Conservation (phyloP, 2,797 vertebrate species). For the Meriones psammophilus region DNA sequence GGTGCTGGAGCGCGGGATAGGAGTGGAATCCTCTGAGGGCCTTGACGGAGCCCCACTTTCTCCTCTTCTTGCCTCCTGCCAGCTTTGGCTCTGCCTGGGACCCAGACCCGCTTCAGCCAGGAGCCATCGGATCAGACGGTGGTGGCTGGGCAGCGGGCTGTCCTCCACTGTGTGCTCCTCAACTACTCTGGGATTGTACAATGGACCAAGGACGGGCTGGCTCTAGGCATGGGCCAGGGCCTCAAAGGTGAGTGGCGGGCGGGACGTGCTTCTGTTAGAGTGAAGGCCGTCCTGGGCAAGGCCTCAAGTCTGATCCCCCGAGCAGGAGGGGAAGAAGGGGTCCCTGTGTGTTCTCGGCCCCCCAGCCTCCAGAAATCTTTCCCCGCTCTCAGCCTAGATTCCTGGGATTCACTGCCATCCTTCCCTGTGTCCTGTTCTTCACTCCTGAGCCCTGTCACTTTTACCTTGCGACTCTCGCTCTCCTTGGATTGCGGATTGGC, state of each 20-base stretch:
- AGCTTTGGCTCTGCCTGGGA: slow-evolving; percentile 85
- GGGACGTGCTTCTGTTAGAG: background rate
- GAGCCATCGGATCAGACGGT: slow-evolving; percentile 96
- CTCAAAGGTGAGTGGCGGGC: slow-evolving; percentile 91
- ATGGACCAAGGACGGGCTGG: slow-evolving; percentile 98
- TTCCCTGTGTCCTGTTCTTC: background rate
- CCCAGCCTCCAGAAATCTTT: background rate
- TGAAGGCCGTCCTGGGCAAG: background rate
- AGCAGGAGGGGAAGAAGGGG: fast-evolving
- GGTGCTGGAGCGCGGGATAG: too few relatives aligned
- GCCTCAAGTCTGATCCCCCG: background rate
- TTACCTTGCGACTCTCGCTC: background rate
- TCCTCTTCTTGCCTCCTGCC: background rate
- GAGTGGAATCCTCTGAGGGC: too few relatives aligned
- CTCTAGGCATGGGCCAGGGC: slow-evolving; percentile 95
- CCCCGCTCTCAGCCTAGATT: background rate
- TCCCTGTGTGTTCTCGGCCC: fast-evolving
- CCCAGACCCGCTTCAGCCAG: slow-evolving; percentile 94
- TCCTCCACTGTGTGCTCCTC: slow-evolving; percentile 95
- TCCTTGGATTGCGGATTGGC: background rate
- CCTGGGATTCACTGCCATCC: background rate
- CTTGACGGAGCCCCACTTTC: background rate
- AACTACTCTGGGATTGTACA: slow-evolving; percentile 98
- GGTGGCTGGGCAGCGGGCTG: slow-evolving; percentile 94
- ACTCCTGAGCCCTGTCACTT: background rate